These are phyloP conservation scores for Leptopterna dolabrata DNA, from an alignment of 2,888 invertebrate genomes.

Conservation along the genomic window DNA sequence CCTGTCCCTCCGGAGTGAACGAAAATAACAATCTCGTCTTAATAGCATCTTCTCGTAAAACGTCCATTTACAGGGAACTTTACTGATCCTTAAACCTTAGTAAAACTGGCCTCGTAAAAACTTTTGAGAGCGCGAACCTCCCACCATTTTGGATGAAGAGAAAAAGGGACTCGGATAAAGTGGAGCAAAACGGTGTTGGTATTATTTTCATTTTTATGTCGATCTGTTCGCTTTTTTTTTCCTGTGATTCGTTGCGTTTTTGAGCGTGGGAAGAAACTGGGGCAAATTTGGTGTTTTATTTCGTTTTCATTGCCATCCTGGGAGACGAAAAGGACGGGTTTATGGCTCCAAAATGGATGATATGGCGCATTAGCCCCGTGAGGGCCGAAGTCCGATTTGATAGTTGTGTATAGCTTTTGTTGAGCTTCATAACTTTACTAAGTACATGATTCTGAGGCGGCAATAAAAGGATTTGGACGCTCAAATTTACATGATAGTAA, in stretches of 20 bases:
- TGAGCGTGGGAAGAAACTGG: not conserved
- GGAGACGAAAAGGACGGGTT: too few relatives aligned
- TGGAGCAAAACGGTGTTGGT: not conserved
- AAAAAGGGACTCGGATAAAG: not conserved
- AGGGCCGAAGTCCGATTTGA: too few relatives aligned
- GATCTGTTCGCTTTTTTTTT: not conserved
- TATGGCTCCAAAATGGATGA: too few relatives aligned
- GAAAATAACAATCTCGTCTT: slow-evolving; percentile 16
- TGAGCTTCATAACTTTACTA: too few relatives aligned
- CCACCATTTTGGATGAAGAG: not conserved
- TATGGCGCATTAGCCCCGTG: too few relatives aligned
- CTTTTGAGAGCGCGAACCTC: not conserved
- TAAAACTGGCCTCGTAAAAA: slow-evolving; percentile 20
- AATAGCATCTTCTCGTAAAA: slow-evolving; percentile 30
- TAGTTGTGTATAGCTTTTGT: too few relatives aligned
- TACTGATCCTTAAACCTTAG: slow-evolving; percentile 28
- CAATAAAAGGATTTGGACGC: too few relatives aligned
- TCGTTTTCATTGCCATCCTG: too few relatives aligned
- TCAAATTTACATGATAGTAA: too few relatives aligned
- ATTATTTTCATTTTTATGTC: not conserved
- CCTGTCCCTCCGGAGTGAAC: not conserved
- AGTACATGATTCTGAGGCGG: too few relatives aligned
- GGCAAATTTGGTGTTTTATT: not conserved
- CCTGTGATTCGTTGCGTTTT: not conserved
- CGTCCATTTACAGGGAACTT: slow-evolving; percentile 37